These are phyloP conservation scores for Tetramorium bicarinatum DNA, from an alignment of 2,888 invertebrate genomes.

Conservation along the genomic window DNA sequence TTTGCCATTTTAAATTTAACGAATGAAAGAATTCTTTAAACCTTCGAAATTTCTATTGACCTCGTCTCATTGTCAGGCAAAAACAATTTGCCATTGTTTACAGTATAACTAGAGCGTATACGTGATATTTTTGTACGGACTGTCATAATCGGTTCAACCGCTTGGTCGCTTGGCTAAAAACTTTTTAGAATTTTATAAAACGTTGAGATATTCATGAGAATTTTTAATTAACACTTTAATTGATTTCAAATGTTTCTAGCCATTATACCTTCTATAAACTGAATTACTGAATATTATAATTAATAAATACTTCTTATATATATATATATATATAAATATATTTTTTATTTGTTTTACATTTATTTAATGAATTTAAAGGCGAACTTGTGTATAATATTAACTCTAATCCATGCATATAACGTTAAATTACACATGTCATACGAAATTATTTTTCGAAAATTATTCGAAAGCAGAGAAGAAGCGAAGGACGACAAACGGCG, in stretches of 20 bases:
- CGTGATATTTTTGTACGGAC: slow-evolving; percentile 28
- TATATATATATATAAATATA: background rate
- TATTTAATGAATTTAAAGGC: background rate
- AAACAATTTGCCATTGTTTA: slow-evolving; percentile 44
- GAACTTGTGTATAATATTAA: slow-evolving; percentile 6
- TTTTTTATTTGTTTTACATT: background rate
- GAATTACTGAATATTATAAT: background rate
- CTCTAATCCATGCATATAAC: too few species aligned
- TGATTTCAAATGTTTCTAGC: background rate
- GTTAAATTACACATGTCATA: background rate
- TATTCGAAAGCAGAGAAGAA: background rate
- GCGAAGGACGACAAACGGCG: slow-evolving; percentile 4
- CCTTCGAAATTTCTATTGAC: slow-evolving; percentile 7
- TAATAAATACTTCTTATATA: background rate
- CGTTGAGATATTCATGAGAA: background rate
- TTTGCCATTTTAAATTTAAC: background rate
- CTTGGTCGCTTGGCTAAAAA: slow-evolving; percentile 33
- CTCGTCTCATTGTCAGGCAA: slow-evolving; percentile 3
- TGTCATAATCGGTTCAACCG: slow-evolving; percentile 36
- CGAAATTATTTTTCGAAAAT: slow-evolving; percentile 25
- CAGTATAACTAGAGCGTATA: slow-evolving; percentile 22
- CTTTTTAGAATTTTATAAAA: slow-evolving; percentile 25
- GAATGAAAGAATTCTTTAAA: slow-evolving; percentile 7
- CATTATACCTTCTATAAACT: background rate
- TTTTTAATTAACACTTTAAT: background rate